Percentiles rank a stretch among this genome's conserved stretches.
phyloP scores from a whole-genome alignment of 2,797 vertebrate genomes.

The Hephaestus fuliginosus region DNA sequence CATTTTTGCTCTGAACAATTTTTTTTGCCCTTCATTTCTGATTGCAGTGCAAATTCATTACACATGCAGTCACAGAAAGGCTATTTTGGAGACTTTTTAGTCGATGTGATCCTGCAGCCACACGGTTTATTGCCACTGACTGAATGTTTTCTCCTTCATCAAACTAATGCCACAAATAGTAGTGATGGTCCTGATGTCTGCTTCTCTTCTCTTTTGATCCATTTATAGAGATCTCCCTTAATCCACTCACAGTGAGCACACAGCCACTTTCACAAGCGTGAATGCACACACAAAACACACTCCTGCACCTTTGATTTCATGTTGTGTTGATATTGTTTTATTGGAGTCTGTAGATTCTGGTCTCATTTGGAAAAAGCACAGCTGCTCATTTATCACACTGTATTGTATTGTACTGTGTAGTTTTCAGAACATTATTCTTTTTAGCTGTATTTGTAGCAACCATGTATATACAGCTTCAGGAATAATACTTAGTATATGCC shows the following conservation, averaged over 20 bases:
- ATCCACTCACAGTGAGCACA: conserved; percentile 50
- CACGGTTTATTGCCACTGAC: neutral
- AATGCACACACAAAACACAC: conserved; percentile 13
- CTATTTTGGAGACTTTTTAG: conserved; percentile 3
- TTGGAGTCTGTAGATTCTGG: conserved; percentile 27
- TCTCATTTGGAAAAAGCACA: conserved; percentile 10
- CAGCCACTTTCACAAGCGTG: conserved; percentile 18
- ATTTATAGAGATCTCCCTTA: conserved; percentile 55
- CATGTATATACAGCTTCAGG: neutral
- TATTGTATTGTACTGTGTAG: neutral
- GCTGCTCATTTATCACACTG: conserved; percentile 10
- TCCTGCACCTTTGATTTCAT: conserved; percentile 10
- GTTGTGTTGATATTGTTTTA: conserved; percentile 20
- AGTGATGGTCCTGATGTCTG: conserved; percentile 34
- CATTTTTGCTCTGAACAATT: neutral
- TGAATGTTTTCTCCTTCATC: conserved; percentile 16
- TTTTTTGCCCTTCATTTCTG: neutral
- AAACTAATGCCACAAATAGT: conserved; percentile 33
- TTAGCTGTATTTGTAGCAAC: neutral
- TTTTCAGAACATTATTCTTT: conserved; percentile 1
- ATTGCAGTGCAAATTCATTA: conserved; percentile 1
- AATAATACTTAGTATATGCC: neutral
- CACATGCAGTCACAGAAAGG: neutral
- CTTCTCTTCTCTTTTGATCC: conserved; percentile 48
- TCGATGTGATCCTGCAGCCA: conserved; percentile 3